Evolutionary conservation across 2,888 invertebrate genomes (phyloP).

Genomic region (Lasioglossum calceatum): DNA sequence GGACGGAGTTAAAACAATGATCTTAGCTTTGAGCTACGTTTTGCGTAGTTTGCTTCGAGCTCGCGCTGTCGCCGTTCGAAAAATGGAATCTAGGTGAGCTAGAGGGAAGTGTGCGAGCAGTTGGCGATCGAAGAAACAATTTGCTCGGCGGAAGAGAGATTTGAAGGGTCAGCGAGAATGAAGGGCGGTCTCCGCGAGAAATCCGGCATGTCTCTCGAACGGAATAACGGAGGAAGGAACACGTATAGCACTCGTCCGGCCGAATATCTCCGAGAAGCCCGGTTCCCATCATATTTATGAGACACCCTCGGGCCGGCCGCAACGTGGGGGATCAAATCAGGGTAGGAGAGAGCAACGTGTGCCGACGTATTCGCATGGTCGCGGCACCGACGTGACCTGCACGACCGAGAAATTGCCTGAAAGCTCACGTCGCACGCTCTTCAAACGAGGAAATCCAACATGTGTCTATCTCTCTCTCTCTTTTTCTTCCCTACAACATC

Average conservation of each 20-base stretch:
- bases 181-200: slow-evolving; percentile 19
- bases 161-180: slow-evolving; percentile 38
- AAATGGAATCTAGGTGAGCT: neutral
- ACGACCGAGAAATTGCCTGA: slow-evolving; percentile 65
- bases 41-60: neutral
- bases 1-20: neutral
- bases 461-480: neutral
- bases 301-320: slow-evolving; percentile 26
- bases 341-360: slow-evolving; percentile 27
- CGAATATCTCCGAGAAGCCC: slow-evolving; percentile 31
- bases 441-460: slow-evolving; percentile 66
- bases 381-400: slow-evolving; percentile 62
- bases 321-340: slow-evolving; percentile 52
- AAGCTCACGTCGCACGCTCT: slow-evolving; percentile 69
- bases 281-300: slow-evolving; percentile 58
- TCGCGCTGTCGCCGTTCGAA: neutral
- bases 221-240: slow-evolving; percentile 43
- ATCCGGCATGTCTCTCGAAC: slow-evolving; percentile 31
- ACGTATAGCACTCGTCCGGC: slow-evolving; percentile 27
- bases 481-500: neutral
- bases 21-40: neutral
- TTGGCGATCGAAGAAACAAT: slow-evolving; percentile 44
- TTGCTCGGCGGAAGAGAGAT: slow-evolving; percentile 42
- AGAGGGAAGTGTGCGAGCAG: neutral
- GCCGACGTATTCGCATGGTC: slow-evolving; percentile 59